phyloP scores from a whole-genome alignment of 2,797 vertebrate species.

The Tenualosa thibaudeaui region DNA sequence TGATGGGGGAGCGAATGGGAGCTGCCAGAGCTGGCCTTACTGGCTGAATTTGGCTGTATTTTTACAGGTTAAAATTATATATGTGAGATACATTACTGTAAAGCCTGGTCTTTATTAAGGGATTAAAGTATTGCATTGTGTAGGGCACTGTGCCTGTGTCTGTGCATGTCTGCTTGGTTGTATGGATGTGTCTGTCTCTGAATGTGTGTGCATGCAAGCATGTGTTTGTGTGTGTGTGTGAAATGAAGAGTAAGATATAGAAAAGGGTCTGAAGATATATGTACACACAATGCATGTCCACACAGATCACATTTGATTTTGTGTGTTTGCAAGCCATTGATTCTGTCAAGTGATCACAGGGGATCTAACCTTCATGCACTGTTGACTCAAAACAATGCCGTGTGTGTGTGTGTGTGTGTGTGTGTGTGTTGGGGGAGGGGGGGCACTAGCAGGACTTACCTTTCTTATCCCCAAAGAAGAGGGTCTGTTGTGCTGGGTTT shows the following conservation, averaged over 20 bases:
- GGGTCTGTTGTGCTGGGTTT: slow-evolving; percentile 99
- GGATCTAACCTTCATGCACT: not conserved
- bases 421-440: not conserved
- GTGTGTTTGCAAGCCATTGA: not conserved
- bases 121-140: not conserved
- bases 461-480: slow-evolving; percentile 99
- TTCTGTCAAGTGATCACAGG: not conserved
- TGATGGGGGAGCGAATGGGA: not conserved
- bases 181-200: not conserved
- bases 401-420: too few species aligned
- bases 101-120: not conserved
- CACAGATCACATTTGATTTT: not conserved
- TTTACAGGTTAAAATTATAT: slow-evolving; percentile 1
- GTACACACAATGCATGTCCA: not conserved
- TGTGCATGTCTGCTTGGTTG: not conserved
- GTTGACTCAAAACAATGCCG: not conserved
- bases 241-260: not conserved
- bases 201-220: not conserved
- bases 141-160: too few species aligned
- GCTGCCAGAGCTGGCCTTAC: not conserved
- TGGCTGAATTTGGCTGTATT: not conserved
- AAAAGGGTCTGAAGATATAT: not conserved
- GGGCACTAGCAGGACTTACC: slow-evolving; percentile 74
- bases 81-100: not conserved
- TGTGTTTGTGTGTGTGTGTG: not conserved